Evolutionary conservation across 1,140 invertebrate species (phyloP).

Genomic region (Nylanderia fulva): DNA sequence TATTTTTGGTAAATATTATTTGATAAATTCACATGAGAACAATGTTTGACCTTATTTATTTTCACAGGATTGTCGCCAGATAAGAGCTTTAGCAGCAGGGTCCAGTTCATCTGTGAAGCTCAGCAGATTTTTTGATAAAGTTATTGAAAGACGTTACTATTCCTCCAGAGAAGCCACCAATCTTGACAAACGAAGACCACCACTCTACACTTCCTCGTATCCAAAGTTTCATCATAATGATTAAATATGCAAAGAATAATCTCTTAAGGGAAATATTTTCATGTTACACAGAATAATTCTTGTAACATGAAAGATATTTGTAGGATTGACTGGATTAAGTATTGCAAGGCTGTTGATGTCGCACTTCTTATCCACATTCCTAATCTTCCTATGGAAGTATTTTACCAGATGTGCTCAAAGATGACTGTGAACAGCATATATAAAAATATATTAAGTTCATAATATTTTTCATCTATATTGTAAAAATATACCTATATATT

Average conservation of each 20-base stretch:
- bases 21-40: neutral
- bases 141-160: conserved; percentile 91
- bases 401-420: conserved; percentile 11
- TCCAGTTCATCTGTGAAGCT: conserved; percentile 96
- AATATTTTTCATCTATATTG: conserved; percentile 12
- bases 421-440: conserved; percentile 15
- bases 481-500: neutral
- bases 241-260: conserved; percentile 67
- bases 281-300: neutral
- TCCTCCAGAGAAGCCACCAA: conserved; percentile 84
- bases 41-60: neutral
- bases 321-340: neutral
- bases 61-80: conserved; percentile 91
- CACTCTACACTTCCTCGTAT: conserved; percentile 84
- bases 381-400: conserved; percentile 19
- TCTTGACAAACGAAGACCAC: conserved; percentile 86
- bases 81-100: conserved; percentile 95
- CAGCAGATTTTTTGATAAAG: conserved; percentile 97
- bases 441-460: neutral
- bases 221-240: conserved; percentile 88
- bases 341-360: neutral
- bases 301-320: neutral
- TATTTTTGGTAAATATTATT: conserved; percentile 89
- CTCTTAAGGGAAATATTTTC: neutral
- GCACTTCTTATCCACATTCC: conserved; percentile 53